Conservation (phyloP, 1,140 invertebrate genomes). For the Cydia fagiglandana region DNA sequence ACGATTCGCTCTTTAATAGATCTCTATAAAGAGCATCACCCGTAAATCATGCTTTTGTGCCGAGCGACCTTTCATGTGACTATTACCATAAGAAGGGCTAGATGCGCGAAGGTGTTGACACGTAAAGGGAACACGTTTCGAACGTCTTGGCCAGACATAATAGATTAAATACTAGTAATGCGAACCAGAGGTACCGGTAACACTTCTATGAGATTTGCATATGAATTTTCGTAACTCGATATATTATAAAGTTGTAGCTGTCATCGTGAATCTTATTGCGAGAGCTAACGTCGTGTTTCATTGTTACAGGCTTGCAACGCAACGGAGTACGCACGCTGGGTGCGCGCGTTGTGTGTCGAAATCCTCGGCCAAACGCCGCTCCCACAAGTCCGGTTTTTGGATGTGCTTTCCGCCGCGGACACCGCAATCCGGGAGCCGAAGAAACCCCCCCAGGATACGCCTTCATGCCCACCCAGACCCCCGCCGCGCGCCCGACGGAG, state of each 20-base stretch:
- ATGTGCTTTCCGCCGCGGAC: constrained; percentile 68
- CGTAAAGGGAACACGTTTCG: constrained; percentile 66
- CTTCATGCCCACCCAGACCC: constrained; percentile 62
- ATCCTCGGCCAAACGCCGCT: constrained; percentile 73
- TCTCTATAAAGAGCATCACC: constrained; percentile 65
- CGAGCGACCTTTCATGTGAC: constrained; percentile 61
- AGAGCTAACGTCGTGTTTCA: constrained; percentile 28
- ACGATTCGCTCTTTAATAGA: constrained; percentile 70
- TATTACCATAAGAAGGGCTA: constrained; percentile 75
- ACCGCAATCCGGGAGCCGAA: constrained; percentile 64
- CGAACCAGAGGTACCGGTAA: constrained; percentile 41
- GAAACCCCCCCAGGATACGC: constrained; percentile 58
- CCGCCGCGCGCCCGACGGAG: constrained; percentile 68
- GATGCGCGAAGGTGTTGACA: constrained; percentile 75
- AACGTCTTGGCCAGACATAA: constrained; percentile 34
- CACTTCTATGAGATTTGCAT: constrained; percentile 37
- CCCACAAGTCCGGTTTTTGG: constrained; percentile 71
- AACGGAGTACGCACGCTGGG: constrained; percentile 72
- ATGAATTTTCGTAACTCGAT: constrained; percentile 26
- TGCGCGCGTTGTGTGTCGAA: constrained; percentile 72
- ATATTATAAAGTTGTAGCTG: constrained; percentile 30
- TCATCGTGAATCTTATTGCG: constrained; percentile 18
- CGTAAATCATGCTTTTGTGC: constrained; percentile 75
- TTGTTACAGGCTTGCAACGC: constrained; percentile 76
- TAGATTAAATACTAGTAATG: constrained; percentile 14